Percentiles rank a stretch among this genome's conserved stretches.
Conservation (phyloP, 2,113 vertebrate species). For the Holacanthus passer region DNA sequence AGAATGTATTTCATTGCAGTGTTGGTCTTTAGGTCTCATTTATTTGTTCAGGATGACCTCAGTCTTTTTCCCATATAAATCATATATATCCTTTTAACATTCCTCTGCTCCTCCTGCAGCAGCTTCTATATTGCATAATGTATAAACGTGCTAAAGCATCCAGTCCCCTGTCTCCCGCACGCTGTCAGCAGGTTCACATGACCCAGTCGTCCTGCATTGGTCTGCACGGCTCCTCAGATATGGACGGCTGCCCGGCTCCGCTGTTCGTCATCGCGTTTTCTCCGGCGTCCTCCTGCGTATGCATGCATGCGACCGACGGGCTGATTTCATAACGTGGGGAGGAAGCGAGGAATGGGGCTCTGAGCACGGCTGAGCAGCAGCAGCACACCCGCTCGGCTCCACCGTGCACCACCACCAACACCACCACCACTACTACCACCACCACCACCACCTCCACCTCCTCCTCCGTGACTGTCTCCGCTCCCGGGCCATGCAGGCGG, state of each 20-base stretch:
- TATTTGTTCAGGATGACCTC: neutral
- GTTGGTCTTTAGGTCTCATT: neutral
- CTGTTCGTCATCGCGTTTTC: conserved; percentile 82
- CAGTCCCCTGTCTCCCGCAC: neutral
- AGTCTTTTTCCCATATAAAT: neutral
- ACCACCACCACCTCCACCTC: too few species aligned
- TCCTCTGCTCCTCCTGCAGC: too few species aligned
- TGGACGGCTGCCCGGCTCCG: conserved; percentile 68
- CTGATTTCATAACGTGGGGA: conserved; percentile 80
- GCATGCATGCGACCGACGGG: conserved; percentile 75
- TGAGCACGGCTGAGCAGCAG: conserved; percentile 63
- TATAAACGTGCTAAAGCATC: neutral
- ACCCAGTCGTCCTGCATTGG: neutral
- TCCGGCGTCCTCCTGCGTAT: conserved; percentile 74
- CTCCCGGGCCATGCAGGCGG: conserved; percentile 72
- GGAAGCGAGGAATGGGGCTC: conserved; percentile 73
- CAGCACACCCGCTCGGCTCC: conserved; percentile 57
- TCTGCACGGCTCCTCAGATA: conserved; percentile 42
- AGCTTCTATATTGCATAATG: neutral
- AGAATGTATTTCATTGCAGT: neutral
- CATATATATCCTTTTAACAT: neutral
- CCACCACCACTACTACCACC: too few species aligned
- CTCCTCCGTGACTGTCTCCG: too few species aligned
- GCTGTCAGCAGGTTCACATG: conserved; percentile 29
- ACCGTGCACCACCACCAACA: conserved; percentile 69